These are phyloP conservation scores for Marasmarcha lunaedactyla DNA, from an alignment of 2,888 invertebrate species.

Conservation along the genomic window DNA sequence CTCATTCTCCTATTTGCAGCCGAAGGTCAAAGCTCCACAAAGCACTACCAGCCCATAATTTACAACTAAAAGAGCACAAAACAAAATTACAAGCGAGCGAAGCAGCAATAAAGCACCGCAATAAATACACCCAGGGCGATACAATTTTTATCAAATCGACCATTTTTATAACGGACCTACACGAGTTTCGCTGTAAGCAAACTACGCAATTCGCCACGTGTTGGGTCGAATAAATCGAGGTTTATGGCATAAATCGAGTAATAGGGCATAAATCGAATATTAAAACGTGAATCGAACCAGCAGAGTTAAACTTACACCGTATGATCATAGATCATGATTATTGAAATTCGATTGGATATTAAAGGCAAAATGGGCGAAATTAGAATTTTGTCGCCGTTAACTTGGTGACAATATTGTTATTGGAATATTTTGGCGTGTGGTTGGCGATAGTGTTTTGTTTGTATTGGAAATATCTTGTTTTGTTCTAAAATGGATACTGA, in stretches of 20 bases:
- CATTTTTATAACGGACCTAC: conserved; percentile 55
- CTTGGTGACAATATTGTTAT: neutral
- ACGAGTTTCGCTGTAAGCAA: conserved; percentile 40
- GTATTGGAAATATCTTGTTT: too few relatives aligned
- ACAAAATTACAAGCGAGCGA: conserved; percentile 12
- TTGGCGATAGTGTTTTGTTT: too few relatives aligned
- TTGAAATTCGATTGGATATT: conserved; percentile 1
- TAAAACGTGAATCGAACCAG: too few relatives aligned
- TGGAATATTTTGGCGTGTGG: too few relatives aligned
- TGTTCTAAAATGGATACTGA: too few relatives aligned
- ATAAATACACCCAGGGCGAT: conserved; percentile 42
- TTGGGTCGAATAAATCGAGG: conserved; percentile 35
- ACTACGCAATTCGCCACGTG: conserved; percentile 30
- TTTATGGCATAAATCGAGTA: conserved; percentile 14
- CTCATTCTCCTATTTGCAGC: too few relatives aligned
- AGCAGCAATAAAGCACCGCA: conserved; percentile 20
- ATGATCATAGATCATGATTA: conserved; percentile 1
- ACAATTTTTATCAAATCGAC: conserved; percentile 52
- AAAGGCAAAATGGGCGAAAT: neutral
- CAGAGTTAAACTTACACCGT: too few relatives aligned
- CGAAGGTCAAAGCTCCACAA: too few relatives aligned
- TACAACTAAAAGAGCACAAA: conserved; percentile 1
- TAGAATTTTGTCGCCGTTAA: neutral
- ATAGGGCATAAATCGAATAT: too few relatives aligned
- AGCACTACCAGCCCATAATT: too few relatives aligned